Percentiles rank a stretch among this genome's conserved stretches.
These are phyloP conservation scores for Drosophila burlai DNA, from an alignment of 1,140 invertebrate species.

Conservation along the genomic window DNA sequence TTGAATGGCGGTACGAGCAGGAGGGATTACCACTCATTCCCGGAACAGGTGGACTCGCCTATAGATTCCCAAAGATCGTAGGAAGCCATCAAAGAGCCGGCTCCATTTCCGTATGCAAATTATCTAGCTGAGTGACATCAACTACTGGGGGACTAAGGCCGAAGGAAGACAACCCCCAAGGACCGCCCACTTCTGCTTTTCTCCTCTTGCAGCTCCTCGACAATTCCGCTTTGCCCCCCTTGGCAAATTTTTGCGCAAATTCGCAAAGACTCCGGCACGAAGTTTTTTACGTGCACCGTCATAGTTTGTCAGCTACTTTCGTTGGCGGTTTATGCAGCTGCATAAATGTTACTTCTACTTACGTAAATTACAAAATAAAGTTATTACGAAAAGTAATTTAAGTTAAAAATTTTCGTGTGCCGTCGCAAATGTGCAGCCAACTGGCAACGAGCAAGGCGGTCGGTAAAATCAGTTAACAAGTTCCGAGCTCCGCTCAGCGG, in stretches of 20 bases:
- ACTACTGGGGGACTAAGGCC: conserved; percentile 40
- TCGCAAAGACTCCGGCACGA: conserved; percentile 70
- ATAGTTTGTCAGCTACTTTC: conserved; percentile 82
- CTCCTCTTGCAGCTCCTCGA: not conserved
- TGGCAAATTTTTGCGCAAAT: conserved; percentile 60
- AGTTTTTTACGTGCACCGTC: conserved; percentile 79
- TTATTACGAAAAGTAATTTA: conserved; percentile 84
- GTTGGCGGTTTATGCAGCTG: conserved; percentile 76
- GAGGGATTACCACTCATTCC: conserved; percentile 18
- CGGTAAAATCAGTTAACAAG: conserved; percentile 77
- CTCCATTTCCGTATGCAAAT: conserved; percentile 47
- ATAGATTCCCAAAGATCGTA: conserved; percentile 49
- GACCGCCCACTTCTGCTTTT: no score
- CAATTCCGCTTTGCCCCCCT: not conserved
- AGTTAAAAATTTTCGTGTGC: conserved; percentile 81
- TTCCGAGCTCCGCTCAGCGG: conserved; percentile 43
- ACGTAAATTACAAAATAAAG: conserved; percentile 84
- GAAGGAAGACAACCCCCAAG: conserved; percentile 5
- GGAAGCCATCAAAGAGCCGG: conserved; percentile 38
- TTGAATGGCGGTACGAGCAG: not conserved
- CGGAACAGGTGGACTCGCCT: conserved; percentile 25
- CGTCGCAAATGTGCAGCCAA: conserved; percentile 76
- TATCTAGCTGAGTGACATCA: conserved; percentile 46
- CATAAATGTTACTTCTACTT: conserved; percentile 84
- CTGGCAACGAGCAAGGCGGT: conserved; percentile 59